phyloP scores from a whole-genome alignment of 2,797 vertebrate genomes.

The Nyctalus aviator region DNA sequence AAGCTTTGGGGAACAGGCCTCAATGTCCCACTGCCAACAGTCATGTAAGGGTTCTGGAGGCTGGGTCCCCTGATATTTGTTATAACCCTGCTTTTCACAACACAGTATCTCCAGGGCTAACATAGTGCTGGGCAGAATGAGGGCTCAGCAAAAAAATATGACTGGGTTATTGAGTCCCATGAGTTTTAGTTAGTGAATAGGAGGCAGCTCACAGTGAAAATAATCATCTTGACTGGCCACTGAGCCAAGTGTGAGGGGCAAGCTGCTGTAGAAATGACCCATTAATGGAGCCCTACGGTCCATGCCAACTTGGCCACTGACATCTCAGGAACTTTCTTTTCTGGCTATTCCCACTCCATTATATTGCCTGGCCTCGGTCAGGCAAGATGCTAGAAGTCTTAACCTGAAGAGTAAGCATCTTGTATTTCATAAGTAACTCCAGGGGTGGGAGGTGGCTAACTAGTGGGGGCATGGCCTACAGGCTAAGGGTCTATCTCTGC shows the following conservation, averaged over 20 bases:
- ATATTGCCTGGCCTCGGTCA: background rate
- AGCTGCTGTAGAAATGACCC: background rate
- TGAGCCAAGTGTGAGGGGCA: background rate
- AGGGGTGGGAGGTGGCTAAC: background rate
- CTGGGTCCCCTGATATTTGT: background rate
- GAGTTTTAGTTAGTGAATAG: slow-evolving; percentile 32
- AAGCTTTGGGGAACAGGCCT: background rate
- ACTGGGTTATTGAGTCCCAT: background rate
- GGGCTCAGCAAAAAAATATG: background rate
- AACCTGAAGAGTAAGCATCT: background rate
- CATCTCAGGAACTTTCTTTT: background rate
- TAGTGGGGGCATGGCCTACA: background rate
- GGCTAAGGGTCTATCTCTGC: background rate
- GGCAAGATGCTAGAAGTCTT: no score
- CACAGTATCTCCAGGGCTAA: background rate
- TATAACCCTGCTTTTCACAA: background rate
- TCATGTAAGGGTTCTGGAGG: background rate
- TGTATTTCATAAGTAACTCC: slow-evolving; percentile 19
- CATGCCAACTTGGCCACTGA: background rate
- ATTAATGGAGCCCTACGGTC: background rate
- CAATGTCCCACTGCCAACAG: background rate
- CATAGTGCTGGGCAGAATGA: background rate
- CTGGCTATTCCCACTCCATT: background rate
- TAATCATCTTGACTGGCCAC: background rate
- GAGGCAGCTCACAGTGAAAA: background rate